phyloP scores from a whole-genome alignment of 2,888 invertebrate genomes.

The Eupithecia tripunctaria region DNA sequence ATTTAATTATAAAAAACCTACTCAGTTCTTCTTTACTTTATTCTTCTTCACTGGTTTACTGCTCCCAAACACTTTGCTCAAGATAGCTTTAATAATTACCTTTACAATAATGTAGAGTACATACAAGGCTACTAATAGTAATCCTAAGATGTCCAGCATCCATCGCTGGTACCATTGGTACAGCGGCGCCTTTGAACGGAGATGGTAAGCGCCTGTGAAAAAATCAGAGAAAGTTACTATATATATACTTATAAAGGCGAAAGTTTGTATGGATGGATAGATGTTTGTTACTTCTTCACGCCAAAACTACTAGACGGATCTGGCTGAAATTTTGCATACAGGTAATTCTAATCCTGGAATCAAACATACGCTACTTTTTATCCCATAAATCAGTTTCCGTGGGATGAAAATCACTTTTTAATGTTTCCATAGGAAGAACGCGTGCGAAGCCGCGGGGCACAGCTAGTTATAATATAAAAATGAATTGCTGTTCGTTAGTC shows the following conservation, averaged over 20 bases:
- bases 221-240: conserved; percentile 5
- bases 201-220: conserved; percentile 58
- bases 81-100: conserved; percentile 14
- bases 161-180: conserved; percentile 61
- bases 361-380: too few species aligned
- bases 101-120: conserved; percentile 25
- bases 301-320: too few species aligned
- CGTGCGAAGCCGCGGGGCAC: too few species aligned
- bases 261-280: too few species aligned
- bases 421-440: too few species aligned
- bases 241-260: background rate
- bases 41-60: background rate
- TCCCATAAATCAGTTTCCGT: too few species aligned
- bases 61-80: background rate
- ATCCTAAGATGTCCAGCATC: conserved; percentile 56
- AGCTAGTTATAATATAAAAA: too few species aligned
- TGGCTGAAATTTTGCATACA: too few species aligned
- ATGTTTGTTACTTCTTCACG: too few species aligned
- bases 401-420: too few species aligned
- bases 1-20: background rate
- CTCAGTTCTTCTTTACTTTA: conserved; percentile 2
- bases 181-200: conserved; percentile 54
- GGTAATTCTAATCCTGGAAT: too few species aligned
- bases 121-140: conserved; percentile 30
- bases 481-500: too few species aligned